Percentiles rank a stretch among this genome's conserved stretches.
phyloP scores from a whole-genome alignment of 2,888 invertebrate genomes.

The Erebia aethiops region DNA sequence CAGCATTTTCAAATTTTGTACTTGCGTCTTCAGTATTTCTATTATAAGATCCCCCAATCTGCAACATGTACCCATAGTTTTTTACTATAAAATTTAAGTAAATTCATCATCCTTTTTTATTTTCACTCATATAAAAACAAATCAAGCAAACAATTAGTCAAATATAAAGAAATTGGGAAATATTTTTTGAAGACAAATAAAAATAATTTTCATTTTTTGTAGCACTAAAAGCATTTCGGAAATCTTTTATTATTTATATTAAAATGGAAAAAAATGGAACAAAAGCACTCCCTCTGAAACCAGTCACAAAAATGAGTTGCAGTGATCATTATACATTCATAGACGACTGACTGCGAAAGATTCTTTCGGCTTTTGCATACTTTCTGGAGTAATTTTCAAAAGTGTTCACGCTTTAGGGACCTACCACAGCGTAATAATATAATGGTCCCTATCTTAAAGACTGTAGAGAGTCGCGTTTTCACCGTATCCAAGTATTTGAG shows the following conservation, averaged over 20 bases:
- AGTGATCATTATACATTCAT: constrained; percentile 78
- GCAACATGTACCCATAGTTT: too few species aligned
- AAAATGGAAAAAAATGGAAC: constrained; percentile 42
- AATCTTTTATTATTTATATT: constrained; percentile 38
- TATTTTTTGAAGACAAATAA: background rate
- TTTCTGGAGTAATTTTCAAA: constrained; percentile 64
- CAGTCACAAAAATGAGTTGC: constrained; percentile 48
- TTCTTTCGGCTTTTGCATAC: constrained; percentile 60
- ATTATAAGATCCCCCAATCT: background rate
- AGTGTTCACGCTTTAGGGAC: constrained; percentile 60
- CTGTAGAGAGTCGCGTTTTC: constrained; percentile 37
- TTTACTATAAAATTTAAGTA: too few species aligned
- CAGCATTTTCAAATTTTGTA: background rate
- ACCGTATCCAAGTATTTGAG: constrained; percentile 39
- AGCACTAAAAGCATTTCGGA: constrained; percentile 6
- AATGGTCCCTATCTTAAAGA: constrained; percentile 59
- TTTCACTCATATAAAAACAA: background rate
- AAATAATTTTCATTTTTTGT: background rate
- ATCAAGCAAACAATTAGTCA: background rate
- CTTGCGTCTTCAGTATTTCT: background rate
- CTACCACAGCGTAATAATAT: constrained; percentile 76
- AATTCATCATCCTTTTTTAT: too few species aligned
- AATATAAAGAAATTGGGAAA: background rate
- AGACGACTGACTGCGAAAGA: constrained; percentile 70
- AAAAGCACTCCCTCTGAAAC: constrained; percentile 43